A percentile compares a stretch with the other conserved stretches of the same genome.
Conservation (phyloP, 1,140 invertebrate species). For the Araneus ventricosus region DNA sequence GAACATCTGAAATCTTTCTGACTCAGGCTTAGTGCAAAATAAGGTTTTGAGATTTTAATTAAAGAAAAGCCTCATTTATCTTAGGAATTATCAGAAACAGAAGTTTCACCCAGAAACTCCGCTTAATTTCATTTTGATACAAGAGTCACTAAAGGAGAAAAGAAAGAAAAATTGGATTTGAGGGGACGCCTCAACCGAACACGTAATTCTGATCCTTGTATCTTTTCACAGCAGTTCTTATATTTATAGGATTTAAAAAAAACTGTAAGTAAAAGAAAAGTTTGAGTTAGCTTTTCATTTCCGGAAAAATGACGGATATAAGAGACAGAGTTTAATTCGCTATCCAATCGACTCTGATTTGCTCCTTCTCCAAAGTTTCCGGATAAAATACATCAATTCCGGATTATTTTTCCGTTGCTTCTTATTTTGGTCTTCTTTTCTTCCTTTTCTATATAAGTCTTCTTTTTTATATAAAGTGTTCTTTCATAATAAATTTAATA, state of each 20-base stretch:
- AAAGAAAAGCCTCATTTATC: too few relatives aligned
- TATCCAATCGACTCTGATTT: slow-evolving; percentile 24
- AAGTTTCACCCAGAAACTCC: too few relatives aligned
- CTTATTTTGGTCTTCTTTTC: background rate
- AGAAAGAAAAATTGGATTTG: background rate
- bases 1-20: too few relatives aligned
- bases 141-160: background rate
- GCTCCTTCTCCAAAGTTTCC: background rate
- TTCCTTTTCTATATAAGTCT: background rate
- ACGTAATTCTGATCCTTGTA: background rate
- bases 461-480: too few relatives aligned
- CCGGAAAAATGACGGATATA: background rate
- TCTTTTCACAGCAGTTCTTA: background rate
- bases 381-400: slow-evolving; percentile 26
- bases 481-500: too few relatives aligned
- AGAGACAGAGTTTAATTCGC: background rate
- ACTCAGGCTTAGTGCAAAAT: too few relatives aligned
- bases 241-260: background rate
- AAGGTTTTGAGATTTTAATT: too few relatives aligned
- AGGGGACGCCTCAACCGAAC: background rate
- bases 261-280: background rate
- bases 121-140: too few relatives aligned
- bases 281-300: background rate
- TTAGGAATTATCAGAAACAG: too few relatives aligned
- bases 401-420: background rate